These are phyloP conservation scores for Nasonovia ribisnigri DNA, from an alignment of 2,888 invertebrate species.

Conservation along the genomic window DNA sequence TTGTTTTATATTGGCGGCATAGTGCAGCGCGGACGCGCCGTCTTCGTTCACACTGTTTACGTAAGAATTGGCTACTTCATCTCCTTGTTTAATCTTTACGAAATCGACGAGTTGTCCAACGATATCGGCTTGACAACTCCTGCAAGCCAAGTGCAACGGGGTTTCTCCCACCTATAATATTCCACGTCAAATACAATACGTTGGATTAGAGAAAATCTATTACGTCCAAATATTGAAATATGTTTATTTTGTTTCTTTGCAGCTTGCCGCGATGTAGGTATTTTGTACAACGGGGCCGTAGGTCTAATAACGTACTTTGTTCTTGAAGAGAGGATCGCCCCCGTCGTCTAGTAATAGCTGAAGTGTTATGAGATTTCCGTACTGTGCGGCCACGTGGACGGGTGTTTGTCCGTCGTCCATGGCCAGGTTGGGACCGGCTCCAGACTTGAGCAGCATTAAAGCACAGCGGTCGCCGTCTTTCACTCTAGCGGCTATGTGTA, in stretches of 20 bases:
- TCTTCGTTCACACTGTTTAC: conserved; percentile 91
- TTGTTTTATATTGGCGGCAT: conserved; percentile 90
- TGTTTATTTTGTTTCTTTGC: too few relatives aligned
- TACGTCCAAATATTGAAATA: too few relatives aligned
- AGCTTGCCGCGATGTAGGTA: background rate
- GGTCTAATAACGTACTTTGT: conserved; percentile 78
- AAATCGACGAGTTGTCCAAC: conserved; percentile 88
- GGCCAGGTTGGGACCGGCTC: conserved; percentile 94
- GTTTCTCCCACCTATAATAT: conserved; percentile 90
- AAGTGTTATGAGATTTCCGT: conserved; percentile 90
- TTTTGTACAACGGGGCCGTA: background rate
- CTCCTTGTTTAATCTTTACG: conserved; percentile 81
- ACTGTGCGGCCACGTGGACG: conserved; percentile 94
- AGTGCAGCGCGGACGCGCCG: conserved; percentile 95
- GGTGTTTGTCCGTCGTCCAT: conserved; percentile 98
- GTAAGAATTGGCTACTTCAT: conserved; percentile 84
- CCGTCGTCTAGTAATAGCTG: conserved; percentile 91
- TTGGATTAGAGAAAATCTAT: background rate
- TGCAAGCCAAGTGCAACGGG: conserved; percentile 93
- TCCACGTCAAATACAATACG: conserved; percentile 66
- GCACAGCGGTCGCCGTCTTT: conserved; percentile 94
- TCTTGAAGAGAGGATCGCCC: conserved; percentile 91
- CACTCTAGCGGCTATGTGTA: conserved; percentile 96
- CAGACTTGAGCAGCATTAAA: conserved; percentile 96
- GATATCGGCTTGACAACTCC: conserved; percentile 86